These are phyloP conservation scores for Malurus elegans DNA, from an alignment of 2,113 vertebrate genomes.

Conservation along the genomic window DNA sequence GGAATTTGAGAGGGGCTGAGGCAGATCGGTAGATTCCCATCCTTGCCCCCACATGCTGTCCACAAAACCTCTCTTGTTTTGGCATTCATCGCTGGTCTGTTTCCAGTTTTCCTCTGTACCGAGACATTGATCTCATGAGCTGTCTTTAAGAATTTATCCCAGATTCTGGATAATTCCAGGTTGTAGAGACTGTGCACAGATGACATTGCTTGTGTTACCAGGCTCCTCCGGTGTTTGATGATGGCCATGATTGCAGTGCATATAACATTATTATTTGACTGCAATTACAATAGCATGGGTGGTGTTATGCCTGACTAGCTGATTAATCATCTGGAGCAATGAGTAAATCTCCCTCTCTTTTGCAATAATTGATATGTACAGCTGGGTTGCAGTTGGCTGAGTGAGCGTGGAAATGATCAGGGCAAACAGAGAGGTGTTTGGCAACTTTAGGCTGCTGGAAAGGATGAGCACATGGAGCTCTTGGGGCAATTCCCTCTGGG, in stretches of 20 bases:
- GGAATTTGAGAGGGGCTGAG: not conserved
- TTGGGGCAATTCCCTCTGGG: not conserved
- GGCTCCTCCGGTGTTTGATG: not conserved
- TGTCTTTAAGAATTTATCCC: not conserved
- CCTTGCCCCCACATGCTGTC: not conserved
- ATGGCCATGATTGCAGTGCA: not conserved
- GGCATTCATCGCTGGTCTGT: not conserved
- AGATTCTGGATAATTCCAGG: not conserved
- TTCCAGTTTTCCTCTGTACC: not conserved
- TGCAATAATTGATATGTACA: not conserved
- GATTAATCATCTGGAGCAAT: constrained; percentile 39
- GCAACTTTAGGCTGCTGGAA: not conserved
- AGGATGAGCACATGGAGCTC: not conserved
- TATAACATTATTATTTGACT: constrained; percentile 1
- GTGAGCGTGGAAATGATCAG: not conserved
- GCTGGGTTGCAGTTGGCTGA: not conserved
- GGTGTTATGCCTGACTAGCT: constrained; percentile 29
- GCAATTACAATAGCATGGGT: constrained; percentile 2
- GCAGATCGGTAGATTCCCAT: not conserved
- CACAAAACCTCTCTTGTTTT: not conserved
- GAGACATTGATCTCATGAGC: not conserved
- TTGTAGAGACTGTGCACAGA: not conserved
- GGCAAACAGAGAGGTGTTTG: not conserved
- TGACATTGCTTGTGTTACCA: not conserved
- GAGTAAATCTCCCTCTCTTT: constrained; percentile 1